Evolutionary conservation across 2,113 vertebrate genomes (phyloP).

Genomic region (Bombycilla garrulus): DNA sequence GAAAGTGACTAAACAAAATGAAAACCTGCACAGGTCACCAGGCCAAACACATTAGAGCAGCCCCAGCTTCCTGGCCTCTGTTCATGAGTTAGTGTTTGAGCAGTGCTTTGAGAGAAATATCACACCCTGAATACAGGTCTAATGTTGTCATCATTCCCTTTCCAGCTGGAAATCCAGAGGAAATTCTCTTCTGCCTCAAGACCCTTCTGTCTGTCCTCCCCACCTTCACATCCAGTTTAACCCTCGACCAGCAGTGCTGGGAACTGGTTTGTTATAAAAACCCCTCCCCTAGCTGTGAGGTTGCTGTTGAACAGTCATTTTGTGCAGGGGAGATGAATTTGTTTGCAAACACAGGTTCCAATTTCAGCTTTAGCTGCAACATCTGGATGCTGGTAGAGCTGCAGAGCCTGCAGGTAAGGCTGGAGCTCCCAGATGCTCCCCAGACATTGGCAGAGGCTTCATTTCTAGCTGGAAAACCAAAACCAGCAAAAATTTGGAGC

Average conservation of each 20-base stretch:
- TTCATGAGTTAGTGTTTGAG: neutral
- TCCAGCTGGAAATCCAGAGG: neutral
- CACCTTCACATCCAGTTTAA: rapidly evolving
- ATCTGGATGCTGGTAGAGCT: neutral
- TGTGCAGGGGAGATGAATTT: neutral
- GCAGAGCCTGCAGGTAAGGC: neutral
- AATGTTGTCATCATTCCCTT: neutral
- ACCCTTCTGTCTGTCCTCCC: neutral
- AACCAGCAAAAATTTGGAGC: neutral
- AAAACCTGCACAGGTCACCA: neutral
- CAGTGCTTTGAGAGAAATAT: neutral
- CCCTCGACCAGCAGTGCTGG: rapidly evolving
- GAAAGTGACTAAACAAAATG: neutral
- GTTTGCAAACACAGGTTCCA: neutral
- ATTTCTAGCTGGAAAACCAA: neutral
- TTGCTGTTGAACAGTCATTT: neutral
- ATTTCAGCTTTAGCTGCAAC: neutral
- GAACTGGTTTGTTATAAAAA: neutral
- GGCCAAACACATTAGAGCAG: neutral
- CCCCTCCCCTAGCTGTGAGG: neutral
- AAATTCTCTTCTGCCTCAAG: neutral
- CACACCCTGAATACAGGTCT: neutral
- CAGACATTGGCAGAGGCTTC: neutral
- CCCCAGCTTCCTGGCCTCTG: neutral
- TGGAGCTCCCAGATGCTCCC: neutral